These are phyloP conservation scores for Albula goreensis DNA, from an alignment of 2,113 vertebrate species.

Conservation along the genomic window DNA sequence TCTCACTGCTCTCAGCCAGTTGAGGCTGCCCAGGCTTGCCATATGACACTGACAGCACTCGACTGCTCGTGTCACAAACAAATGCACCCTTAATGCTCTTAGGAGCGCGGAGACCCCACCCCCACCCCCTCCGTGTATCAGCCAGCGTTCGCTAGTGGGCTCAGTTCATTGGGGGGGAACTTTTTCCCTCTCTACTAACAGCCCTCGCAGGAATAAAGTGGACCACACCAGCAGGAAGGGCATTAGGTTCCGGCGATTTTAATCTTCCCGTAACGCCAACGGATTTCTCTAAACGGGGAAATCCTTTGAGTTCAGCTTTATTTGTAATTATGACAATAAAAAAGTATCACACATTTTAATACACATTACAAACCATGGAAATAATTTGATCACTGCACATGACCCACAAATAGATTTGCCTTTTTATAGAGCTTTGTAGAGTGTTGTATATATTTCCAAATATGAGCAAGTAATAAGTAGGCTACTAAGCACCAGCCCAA, in stretches of 20 bases:
- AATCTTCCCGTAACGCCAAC: slow-evolving; percentile 13
- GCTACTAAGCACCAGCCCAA: too few species aligned
- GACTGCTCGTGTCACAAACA: slow-evolving; percentile 55
- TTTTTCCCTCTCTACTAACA: not conserved
- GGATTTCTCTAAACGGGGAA: not conserved
- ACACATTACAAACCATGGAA: not conserved
- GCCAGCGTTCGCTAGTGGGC: not conserved
- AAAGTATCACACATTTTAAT: not conserved
- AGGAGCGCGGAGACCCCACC: slow-evolving; percentile 33
- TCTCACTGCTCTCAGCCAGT: slow-evolving; percentile 49
- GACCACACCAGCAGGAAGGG: not conserved
- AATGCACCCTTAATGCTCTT: slow-evolving; percentile 55
- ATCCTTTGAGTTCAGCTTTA: not conserved
- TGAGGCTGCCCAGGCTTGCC: slow-evolving; percentile 46
- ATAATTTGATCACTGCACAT: not conserved
- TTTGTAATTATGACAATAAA: slow-evolving; percentile 10
- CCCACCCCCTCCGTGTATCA: not conserved
- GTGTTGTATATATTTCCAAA: too few species aligned
- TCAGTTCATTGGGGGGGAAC: not conserved
- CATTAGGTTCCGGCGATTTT: slow-evolving; percentile 15
- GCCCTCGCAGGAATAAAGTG: not conserved
- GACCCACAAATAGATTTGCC: not conserved
- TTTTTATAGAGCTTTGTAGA: not conserved
- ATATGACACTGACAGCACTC: slow-evolving; percentile 57
- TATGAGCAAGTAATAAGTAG: too few species aligned